Evolutionary conservation across 2,113 vertebrate genomes (phyloP).

Genomic region (Phocoena sinus): DNA sequence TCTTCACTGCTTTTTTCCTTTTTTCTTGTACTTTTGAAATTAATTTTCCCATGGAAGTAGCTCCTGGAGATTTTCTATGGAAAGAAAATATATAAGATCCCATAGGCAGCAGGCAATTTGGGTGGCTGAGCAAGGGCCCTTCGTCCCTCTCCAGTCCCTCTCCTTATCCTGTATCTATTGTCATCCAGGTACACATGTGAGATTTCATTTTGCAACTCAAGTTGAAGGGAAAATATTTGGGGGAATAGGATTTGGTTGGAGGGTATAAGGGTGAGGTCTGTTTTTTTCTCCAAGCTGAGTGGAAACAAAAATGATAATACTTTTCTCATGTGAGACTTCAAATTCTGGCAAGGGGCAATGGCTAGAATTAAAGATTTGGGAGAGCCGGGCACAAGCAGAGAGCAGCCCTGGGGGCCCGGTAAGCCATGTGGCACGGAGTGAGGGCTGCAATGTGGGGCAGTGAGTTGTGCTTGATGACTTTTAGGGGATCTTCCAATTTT

Average conservation of each 20-base stretch:
- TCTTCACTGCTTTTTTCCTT: background rate
- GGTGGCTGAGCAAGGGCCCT: background rate
- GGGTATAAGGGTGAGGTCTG: background rate
- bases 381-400: background rate
- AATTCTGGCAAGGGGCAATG: background rate
- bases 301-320: background rate
- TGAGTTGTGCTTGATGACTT: background rate
- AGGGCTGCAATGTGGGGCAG: background rate
- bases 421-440: fast-evolving
- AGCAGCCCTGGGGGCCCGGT: fast-evolving
- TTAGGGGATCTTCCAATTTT: background rate
- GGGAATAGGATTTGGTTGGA: background rate
- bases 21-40: background rate
- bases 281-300: background rate
- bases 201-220: background rate
- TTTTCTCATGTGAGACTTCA: background rate
- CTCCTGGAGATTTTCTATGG: background rate
- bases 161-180: background rate
- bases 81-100: background rate
- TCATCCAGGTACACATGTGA: background rate
- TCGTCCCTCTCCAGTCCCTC: background rate
- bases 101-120: background rate
- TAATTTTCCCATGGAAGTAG: background rate
- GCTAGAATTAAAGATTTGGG: background rate
- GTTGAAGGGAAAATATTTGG: background rate